Conservation (phyloP, 1,140 invertebrate genomes). For the Popillia japonica region DNA sequence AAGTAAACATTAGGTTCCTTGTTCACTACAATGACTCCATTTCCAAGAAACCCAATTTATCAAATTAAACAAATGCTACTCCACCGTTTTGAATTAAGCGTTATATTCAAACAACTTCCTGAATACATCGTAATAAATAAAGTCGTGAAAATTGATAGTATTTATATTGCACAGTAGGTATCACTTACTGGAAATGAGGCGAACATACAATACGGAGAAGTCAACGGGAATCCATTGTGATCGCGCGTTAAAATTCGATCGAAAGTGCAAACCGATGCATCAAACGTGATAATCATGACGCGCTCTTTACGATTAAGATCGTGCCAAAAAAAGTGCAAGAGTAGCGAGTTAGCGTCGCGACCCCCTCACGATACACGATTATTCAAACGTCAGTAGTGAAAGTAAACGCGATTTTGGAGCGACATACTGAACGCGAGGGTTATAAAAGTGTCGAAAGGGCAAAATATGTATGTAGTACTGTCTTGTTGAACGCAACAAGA, state of each 20-base stretch:
- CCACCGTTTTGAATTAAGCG: too few relatives aligned
- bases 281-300: background rate
- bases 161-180: background rate
- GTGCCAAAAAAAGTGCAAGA: slow-evolving; percentile 4
- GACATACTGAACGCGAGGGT: background rate
- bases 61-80: too few relatives aligned
- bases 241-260: slow-evolving; percentile 23
- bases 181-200: background rate
- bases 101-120: too few relatives aligned
- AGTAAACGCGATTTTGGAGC: background rate
- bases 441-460: slow-evolving; percentile 16
- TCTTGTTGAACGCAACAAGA: background rate
- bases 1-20: too few relatives aligned
- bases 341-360: background rate
- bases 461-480: slow-evolving; percentile 7
- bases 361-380: slow-evolving; percentile 3
- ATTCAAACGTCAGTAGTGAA: slow-evolving; percentile 25
- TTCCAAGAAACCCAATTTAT: too few relatives aligned
- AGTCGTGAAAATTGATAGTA: background rate
- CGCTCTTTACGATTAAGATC: slow-evolving; percentile 4
- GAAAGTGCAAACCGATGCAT: background rate
- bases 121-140: too few relatives aligned
- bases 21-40: too few relatives aligned
- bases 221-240: background rate
- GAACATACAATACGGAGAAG: slow-evolving; percentile 3